A percentile compares a stretch with the other conserved stretches of the same genome.
These are phyloP conservation scores for Chironomus riparius DNA, from an alignment of 2,888 invertebrate genomes.

Conservation along the genomic window DNA sequence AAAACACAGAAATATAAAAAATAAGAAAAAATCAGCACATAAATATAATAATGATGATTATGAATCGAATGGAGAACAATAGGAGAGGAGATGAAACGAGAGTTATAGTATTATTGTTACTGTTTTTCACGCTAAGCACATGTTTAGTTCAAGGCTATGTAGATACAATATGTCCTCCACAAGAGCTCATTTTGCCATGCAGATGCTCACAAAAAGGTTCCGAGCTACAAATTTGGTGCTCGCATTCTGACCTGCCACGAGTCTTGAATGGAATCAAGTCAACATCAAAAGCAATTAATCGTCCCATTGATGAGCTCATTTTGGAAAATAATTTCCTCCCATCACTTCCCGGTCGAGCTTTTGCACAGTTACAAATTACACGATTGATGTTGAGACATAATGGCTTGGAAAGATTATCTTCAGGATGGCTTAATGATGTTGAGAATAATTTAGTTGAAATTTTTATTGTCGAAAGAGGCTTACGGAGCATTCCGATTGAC, in stretches of 20 bases:
- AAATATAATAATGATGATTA: constrained; percentile 15
- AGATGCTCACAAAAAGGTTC: constrained; percentile 67
- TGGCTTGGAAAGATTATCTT: constrained; percentile 68
- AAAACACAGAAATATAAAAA: not conserved
- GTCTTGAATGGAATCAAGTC: constrained; percentile 65
- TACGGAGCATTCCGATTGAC: constrained; percentile 69
- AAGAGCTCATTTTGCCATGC: constrained; percentile 71
- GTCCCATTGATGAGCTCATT: constrained; percentile 75
- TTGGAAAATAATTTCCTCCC: constrained; percentile 80
- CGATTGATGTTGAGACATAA: constrained; percentile 77
- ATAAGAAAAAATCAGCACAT: not conserved
- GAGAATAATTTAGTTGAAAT: constrained; percentile 71
- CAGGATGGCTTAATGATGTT: constrained; percentile 70
- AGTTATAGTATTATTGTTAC: constrained; percentile 19
- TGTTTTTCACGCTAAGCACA: not conserved
- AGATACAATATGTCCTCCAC: constrained; percentile 54
- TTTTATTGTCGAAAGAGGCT: constrained; percentile 73
- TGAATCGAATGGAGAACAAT: constrained; percentile 23
- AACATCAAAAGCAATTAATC: constrained; percentile 54
- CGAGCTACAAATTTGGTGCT: constrained; percentile 85
- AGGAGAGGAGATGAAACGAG: constrained; percentile 12
- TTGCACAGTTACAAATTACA: constrained; percentile 63
- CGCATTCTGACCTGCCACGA: constrained; percentile 76
- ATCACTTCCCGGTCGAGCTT: constrained; percentile 72
- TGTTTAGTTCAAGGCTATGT: constrained; percentile 28